phyloP scores from a whole-genome alignment of 2,888 invertebrate genomes.

The Lymantria monacha region DNA sequence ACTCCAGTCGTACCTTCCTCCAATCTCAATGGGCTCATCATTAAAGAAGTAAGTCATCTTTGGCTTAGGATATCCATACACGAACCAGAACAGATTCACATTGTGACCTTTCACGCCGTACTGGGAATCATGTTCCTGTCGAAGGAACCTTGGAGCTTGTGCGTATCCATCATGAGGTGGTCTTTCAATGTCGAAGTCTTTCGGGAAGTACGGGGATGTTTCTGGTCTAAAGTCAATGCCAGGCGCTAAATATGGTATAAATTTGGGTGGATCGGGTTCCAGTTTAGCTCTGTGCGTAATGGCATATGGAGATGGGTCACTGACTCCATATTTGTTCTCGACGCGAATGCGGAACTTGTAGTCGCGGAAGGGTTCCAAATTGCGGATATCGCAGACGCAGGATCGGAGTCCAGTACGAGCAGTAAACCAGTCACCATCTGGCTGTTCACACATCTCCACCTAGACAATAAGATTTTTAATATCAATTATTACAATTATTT shows the following conservation, averaged over 20 bases:
- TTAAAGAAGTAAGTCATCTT: slow-evolving; percentile 95
- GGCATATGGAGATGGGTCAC: slow-evolving; percentile 97
- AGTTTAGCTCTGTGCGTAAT: slow-evolving; percentile 90
- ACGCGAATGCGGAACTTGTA: slow-evolving; percentile 98
- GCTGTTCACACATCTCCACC: slow-evolving; percentile 95
- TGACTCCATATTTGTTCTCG: slow-evolving; percentile 97
- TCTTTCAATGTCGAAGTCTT: slow-evolving; percentile 95
- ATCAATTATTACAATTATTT: neutral
- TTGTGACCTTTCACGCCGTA: slow-evolving; percentile 97
- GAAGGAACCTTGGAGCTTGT: slow-evolving; percentile 92
- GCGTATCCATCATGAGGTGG: slow-evolving; percentile 93
- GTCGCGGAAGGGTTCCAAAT: slow-evolving; percentile 95
- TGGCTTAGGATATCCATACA: slow-evolving; percentile 98
- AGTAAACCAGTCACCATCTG: slow-evolving; percentile 96
- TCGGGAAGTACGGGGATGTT: slow-evolving; percentile 93
- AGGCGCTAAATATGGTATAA: slow-evolving; percentile 89
- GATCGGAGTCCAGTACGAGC: slow-evolving; percentile 92
- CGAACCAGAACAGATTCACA: slow-evolving; percentile 94
- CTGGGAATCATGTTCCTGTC: slow-evolving; percentile 92
- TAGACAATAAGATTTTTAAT: slow-evolving; percentile 27
- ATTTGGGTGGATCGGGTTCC: slow-evolving; percentile 90
- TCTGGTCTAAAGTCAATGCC: slow-evolving; percentile 93
- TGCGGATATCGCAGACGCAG: slow-evolving; percentile 93
- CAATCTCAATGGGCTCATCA: slow-evolving; percentile 90
- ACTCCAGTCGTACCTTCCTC: slow-evolving; percentile 92